phyloP scores from a whole-genome alignment of 2,888 invertebrate genomes.

The Leptarthrus brevirostris region DNA sequence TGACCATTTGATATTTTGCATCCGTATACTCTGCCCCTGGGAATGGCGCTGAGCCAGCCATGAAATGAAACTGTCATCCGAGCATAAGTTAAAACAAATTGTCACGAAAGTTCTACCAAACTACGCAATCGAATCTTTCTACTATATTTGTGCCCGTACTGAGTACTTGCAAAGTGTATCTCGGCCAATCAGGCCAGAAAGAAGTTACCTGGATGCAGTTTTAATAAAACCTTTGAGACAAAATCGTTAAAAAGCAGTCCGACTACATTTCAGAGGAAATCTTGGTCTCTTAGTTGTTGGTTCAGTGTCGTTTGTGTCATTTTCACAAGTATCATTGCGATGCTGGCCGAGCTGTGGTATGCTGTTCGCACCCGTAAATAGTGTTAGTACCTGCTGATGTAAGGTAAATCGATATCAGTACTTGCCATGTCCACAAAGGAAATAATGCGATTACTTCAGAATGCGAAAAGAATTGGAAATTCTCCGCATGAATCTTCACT shows the following conservation, averaged over 20 bases:
- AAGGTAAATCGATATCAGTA: conserved; percentile 28
- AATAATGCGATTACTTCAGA: conserved; percentile 34
- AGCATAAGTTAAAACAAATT: conserved; percentile 49
- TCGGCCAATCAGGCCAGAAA: conserved; percentile 36
- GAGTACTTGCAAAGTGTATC: conserved; percentile 24
- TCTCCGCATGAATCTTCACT: conserved; percentile 25
- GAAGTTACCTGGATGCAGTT: conserved; percentile 16
- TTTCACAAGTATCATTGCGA: conserved; percentile 40
- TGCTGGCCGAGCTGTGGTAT: conserved; percentile 30
- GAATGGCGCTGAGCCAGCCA: neutral
- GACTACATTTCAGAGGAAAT: conserved; percentile 48
- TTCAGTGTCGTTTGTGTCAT: conserved; percentile 50
- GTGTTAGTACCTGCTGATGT: conserved; percentile 31
- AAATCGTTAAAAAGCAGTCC: conserved; percentile 50
- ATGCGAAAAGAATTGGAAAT: conserved; percentile 46
- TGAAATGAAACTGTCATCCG: conserved; percentile 14
- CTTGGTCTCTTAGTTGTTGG: conserved; percentile 48
- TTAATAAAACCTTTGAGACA: conserved; percentile 51
- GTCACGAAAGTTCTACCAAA: conserved; percentile 49
- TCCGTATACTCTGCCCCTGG: neutral
- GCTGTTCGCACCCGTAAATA: conserved; percentile 48
- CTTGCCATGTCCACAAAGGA: conserved; percentile 1
- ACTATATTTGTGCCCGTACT: conserved; percentile 10
- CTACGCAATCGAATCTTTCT: conserved; percentile 40
- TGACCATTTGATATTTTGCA: conserved; percentile 10